Evolutionary conservation across 1,140 invertebrate species (phyloP).

Genomic region (Ephestia elutella): DNA sequence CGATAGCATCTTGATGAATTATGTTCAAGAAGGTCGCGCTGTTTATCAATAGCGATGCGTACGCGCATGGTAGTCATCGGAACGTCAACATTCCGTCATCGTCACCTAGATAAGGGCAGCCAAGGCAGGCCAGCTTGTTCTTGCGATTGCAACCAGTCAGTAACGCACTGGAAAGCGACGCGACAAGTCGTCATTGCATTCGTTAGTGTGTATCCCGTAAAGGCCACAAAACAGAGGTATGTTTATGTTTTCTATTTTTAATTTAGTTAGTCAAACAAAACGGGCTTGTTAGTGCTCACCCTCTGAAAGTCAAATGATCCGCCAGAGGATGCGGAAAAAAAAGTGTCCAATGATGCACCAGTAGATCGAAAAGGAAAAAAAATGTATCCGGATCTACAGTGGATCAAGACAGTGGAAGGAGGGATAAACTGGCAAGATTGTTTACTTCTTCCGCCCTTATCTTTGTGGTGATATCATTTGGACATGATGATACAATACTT

Average conservation of each 20-base stretch:
- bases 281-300: constrained; percentile 8
- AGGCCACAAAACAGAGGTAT: constrained; percentile 26
- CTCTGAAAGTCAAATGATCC: no score
- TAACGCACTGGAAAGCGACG: constrained; percentile 20
- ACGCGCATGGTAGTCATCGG: neutral
- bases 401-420: no score
- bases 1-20: no score
- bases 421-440: no score
- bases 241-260: constrained; percentile 20
- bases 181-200: constrained; percentile 14
- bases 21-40: neutral
- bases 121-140: constrained; percentile 12
- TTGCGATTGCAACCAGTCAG: constrained; percentile 17
- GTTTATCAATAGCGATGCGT: neutral
- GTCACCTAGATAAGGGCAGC: constrained; percentile 36
- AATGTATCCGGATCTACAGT: no score
- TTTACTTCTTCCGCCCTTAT: no score
- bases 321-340: no score
- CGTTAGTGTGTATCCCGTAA: constrained; percentile 8
- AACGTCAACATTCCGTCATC: constrained; percentile 32
- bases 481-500: no score
- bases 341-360: no score
- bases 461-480: no score
- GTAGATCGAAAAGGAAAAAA: no score
- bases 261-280: constrained; percentile 10